phyloP scores from a whole-genome alignment of 1,140 invertebrate species.

The Zaprionus taronus region DNA sequence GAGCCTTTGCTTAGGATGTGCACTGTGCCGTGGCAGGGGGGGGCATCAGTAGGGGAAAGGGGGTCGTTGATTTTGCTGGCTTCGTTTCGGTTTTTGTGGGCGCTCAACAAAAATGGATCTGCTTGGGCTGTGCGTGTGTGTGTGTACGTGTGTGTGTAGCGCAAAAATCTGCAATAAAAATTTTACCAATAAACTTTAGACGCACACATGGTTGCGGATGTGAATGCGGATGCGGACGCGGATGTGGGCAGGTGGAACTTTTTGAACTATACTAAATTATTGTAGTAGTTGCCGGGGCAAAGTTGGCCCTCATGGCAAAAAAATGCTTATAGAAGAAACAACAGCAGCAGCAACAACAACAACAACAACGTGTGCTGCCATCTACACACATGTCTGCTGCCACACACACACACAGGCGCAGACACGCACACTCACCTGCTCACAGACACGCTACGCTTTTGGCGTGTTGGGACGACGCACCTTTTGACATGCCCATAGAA shows the following conservation, averaged over 20 bases:
- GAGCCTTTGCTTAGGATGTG: not conserved
- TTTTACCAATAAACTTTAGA: slow-evolving; percentile 82
- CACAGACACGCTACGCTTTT: slow-evolving; percentile 10
- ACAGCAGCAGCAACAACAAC: not conserved
- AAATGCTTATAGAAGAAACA: slow-evolving; percentile 9
- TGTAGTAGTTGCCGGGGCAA: slow-evolving; percentile 79
- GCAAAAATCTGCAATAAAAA: slow-evolving; percentile 82
- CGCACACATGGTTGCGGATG: slow-evolving; percentile 54
- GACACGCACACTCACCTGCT: slow-evolving; percentile 19
- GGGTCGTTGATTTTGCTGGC: slow-evolving; percentile 9
- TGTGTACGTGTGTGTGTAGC: slow-evolving; percentile 32
- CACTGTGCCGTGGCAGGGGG: not conserved
- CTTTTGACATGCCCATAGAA: slow-evolving; percentile 59
- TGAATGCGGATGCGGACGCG: slow-evolving; percentile 18
- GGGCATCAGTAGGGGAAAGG: not conserved
- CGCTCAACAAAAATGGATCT: slow-evolving; percentile 32
- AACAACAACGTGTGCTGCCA: slow-evolving; percentile 21
- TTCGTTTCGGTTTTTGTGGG: slow-evolving; percentile 22
- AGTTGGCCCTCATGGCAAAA: slow-evolving; percentile 37
- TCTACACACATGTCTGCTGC: slow-evolving; percentile 14
- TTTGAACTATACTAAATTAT: slow-evolving; percentile 83
- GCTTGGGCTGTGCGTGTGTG: not conserved
- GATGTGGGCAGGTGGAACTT: slow-evolving; percentile 75
- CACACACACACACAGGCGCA: slow-evolving; percentile 25
- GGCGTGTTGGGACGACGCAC: slow-evolving; percentile 49